phyloP scores from a whole-genome alignment of 1,140 invertebrate genomes.

The Drosophila pseudoananassae region DNA sequence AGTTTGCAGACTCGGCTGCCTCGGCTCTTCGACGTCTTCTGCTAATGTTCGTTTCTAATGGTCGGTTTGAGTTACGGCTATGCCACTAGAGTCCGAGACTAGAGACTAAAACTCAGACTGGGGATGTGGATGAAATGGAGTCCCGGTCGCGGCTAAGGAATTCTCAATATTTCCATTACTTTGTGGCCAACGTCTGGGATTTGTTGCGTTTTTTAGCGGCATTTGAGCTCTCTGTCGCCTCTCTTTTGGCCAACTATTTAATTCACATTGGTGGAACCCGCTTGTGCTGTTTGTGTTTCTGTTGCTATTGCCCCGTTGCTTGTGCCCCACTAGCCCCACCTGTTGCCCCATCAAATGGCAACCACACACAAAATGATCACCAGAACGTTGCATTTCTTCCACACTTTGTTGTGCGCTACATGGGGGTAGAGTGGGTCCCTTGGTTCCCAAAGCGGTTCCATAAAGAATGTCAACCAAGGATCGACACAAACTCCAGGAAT shows the following conservation, averaged over 20 bases:
- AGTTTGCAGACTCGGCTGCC: constrained; percentile 7
- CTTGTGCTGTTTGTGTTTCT: constrained; percentile 61
- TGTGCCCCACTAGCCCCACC: constrained; percentile 20
- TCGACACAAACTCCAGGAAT: constrained; percentile 35
- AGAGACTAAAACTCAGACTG: constrained; percentile 1
- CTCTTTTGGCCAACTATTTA: constrained; percentile 79
- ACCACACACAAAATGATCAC: constrained; percentile 26
- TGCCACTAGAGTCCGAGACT: constrained; percentile 31
- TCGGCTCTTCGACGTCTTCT: constrained; percentile 44
- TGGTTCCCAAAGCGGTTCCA: constrained; percentile 21
- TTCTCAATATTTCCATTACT: constrained; percentile 81
- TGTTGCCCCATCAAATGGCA: constrained; percentile 25
- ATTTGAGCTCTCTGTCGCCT: constrained; percentile 65
- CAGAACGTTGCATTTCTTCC: constrained; percentile 36
- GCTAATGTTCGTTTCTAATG: constrained; percentile 78
- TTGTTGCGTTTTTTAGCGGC: constrained; percentile 60
- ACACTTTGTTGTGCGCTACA: constrained; percentile 48
- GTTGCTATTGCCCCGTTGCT: constrained; percentile 11
- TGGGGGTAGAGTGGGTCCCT: constrained; percentile 35
- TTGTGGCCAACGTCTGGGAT: constrained; percentile 78
- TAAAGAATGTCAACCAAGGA: constrained; percentile 39
- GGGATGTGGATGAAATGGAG: constrained; percentile 17
- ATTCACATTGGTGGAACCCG: constrained; percentile 80
- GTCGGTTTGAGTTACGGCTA: constrained; percentile 77
- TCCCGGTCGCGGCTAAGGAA: constrained; percentile 52